phyloP scores from a whole-genome alignment of 2,113 vertebrate species.

The Notarius quadriscutis region DNA sequence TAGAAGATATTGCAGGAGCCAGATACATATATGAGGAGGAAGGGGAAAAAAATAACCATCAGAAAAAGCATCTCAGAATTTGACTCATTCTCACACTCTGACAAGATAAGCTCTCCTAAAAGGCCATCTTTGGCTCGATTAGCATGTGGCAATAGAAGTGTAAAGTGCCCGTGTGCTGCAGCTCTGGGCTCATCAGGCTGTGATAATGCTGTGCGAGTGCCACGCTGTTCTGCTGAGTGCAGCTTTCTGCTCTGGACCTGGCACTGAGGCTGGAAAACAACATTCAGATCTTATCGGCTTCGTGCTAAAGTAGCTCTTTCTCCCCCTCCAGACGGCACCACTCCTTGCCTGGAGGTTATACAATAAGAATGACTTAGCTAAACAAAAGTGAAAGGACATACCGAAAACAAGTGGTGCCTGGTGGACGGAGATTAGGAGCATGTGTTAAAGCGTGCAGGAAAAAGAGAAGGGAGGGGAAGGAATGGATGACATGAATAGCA shows the following conservation, averaged over 20 bases:
- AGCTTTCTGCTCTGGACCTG: constrained; percentile 31
- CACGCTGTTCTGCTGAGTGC: constrained; percentile 35
- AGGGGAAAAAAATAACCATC: not conserved
- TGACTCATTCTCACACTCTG: constrained; percentile 17
- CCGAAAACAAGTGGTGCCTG: constrained; percentile 42
- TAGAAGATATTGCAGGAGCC: not conserved
- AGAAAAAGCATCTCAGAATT: constrained; percentile 1
- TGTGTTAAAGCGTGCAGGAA: constrained; percentile 49
- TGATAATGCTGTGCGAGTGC: constrained; percentile 26
- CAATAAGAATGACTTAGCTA: constrained; percentile 47
- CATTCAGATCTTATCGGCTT: constrained; percentile 40
- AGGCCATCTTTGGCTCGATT: constrained; percentile 38
- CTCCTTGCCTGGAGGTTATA: constrained; percentile 30
- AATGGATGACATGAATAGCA: constrained; percentile 20
- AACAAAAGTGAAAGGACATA: constrained; percentile 47
- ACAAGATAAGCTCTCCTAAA: constrained; percentile 31
- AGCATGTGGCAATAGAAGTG: constrained; percentile 34
- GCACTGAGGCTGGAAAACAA: constrained; percentile 35
- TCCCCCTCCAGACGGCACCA: constrained; percentile 4
- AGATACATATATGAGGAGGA: constrained; percentile 10
- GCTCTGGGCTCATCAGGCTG: constrained; percentile 36
- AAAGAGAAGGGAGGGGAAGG: constrained; percentile 20
- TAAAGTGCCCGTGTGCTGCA: constrained; percentile 28
- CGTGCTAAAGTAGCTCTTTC: constrained; percentile 10
- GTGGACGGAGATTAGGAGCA: constrained; percentile 44